phyloP scores from a whole-genome alignment of 2,113 vertebrate species.

The Thermophis baileyi region DNA sequence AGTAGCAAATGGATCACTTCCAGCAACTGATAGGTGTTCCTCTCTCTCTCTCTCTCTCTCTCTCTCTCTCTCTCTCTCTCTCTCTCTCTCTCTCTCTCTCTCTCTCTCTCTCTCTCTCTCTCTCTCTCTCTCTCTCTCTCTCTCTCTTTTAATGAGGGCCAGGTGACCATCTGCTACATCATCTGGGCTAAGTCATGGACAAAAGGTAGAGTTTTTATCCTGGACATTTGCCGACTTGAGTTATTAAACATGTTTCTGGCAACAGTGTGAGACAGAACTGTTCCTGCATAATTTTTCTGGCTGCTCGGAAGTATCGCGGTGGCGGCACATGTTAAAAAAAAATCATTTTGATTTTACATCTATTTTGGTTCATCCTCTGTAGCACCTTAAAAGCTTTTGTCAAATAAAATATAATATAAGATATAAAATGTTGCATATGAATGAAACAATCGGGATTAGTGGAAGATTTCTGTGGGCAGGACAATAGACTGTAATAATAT shows the following conservation, averaged over 20 bases:
- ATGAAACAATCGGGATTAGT: neutral
- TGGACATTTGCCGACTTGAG: constrained; percentile 7
- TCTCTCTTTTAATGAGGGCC: neutral
- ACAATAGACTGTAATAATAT: neutral
- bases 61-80: neutral
- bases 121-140: neutral
- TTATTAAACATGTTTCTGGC: constrained; percentile 16
- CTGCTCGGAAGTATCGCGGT: neutral
- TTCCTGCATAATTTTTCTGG: neutral
- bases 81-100: neutral
- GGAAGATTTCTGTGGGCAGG: neutral
- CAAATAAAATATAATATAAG: neutral
- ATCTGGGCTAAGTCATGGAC: neutral
- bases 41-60: neutral
- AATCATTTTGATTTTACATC: neutral
- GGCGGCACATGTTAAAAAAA: neutral
- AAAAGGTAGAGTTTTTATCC: neutral
- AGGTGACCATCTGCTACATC: neutral
- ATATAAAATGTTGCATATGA: neutral
- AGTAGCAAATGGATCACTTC: neutral
- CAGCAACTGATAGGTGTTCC: constrained; percentile 5
- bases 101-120: neutral
- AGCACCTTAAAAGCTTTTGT: neutral
- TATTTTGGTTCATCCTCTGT: neutral
- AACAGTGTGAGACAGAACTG: neutral